Conservation (phyloP, 2,113 vertebrate genomes). For the Centropus bengalensis region DNA sequence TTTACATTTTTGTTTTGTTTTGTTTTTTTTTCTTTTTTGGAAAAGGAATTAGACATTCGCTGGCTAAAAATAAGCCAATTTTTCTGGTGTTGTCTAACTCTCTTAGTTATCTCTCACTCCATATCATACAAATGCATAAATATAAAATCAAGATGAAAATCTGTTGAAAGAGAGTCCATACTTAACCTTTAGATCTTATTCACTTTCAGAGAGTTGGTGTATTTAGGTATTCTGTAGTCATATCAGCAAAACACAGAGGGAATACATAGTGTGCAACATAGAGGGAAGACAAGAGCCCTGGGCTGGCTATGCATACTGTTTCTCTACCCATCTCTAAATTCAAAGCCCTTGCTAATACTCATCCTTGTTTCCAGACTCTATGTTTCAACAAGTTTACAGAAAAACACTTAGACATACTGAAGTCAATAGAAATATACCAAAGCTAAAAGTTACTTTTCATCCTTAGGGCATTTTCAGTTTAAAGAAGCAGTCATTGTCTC, state of each 20-base stretch:
- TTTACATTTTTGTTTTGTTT: too few species aligned
- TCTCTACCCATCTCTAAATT: neutral
- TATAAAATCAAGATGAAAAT: neutral
- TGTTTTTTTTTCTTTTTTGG: neutral
- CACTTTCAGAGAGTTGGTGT: neutral
- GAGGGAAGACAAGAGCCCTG: neutral
- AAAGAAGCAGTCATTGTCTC: neutral
- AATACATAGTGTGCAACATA: neutral
- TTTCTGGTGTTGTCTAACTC: neutral
- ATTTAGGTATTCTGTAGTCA: neutral
- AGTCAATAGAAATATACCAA: neutral
- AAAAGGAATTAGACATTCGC: neutral
- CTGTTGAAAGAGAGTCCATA: neutral
- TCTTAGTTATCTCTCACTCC: neutral
- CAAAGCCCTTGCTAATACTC: neutral
- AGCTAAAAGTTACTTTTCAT: neutral
- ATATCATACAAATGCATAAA: neutral
- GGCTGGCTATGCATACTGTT: neutral
- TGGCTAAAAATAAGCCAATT: neutral
- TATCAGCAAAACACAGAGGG: neutral
- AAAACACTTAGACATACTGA: neutral
- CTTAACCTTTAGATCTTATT: neutral
- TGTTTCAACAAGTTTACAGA: neutral
- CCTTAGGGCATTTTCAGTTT: neutral
- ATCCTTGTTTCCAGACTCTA: neutral